Percentiles rank a stretch among this genome's conserved stretches.
Conservation (phyloP, 2,888 invertebrate genomes). For the Orthosia cruda region DNA sequence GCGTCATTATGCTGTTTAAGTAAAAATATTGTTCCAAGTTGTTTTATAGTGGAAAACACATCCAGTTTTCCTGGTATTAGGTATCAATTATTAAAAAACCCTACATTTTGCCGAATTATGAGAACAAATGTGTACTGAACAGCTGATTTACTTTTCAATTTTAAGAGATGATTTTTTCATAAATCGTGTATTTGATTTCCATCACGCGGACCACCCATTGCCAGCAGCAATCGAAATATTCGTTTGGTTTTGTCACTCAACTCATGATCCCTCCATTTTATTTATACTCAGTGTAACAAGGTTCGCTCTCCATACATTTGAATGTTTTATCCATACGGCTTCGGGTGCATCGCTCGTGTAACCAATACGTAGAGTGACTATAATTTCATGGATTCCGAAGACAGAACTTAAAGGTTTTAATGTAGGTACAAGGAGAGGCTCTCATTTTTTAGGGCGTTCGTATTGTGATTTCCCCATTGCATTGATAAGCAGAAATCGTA, state of each 20-base stretch:
- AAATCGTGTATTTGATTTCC: too few relatives aligned
- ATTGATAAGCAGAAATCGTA: background rate
- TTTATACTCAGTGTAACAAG: conserved; percentile 22
- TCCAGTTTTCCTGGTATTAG: too few relatives aligned
- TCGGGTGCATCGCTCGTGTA: conserved; percentile 48
- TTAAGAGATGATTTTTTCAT: too few relatives aligned
- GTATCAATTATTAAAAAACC: too few relatives aligned
- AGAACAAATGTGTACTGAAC: too few relatives aligned
- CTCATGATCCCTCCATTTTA: conserved; percentile 20
- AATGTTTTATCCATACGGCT: conserved; percentile 59
- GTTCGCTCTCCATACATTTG: conserved; percentile 53
- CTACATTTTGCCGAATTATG: too few relatives aligned
- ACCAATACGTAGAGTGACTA: conserved; percentile 45
- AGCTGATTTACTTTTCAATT: too few relatives aligned
- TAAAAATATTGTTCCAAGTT: background rate
- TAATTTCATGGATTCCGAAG: background rate
- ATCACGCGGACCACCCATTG: background rate
- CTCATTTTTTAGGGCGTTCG: background rate
- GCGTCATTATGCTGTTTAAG: background rate
- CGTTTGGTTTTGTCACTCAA: too few relatives aligned
- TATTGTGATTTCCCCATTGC: background rate
- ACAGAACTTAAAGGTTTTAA: background rate
- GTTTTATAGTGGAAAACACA: too few relatives aligned
- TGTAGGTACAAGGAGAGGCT: background rate
- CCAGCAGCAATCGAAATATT: background rate